A percentile compares a stretch with the other conserved stretches of the same genome.
Conservation (phyloP, 2,797 vertebrate genomes). For the Sebastolobus alascanus region DNA sequence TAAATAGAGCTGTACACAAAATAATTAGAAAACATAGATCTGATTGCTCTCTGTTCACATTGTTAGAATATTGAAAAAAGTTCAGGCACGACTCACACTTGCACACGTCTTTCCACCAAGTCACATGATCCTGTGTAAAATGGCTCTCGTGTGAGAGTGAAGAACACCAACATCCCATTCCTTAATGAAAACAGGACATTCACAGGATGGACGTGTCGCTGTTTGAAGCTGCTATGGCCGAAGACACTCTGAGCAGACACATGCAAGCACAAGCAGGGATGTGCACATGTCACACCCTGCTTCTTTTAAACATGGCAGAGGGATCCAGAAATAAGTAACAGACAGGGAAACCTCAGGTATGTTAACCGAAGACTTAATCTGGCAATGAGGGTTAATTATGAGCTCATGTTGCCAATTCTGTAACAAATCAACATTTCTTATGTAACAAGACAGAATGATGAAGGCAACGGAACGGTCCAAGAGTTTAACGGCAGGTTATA, state of each 20-base stretch:
- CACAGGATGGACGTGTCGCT: not conserved
- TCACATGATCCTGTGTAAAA: slow-evolving; percentile 26
- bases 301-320: not conserved
- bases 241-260: slow-evolving; percentile 16
- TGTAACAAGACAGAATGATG: not conserved
- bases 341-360: slow-evolving; percentile 10
- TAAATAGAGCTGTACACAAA: slow-evolving; percentile 78
- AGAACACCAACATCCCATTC: slow-evolving; percentile 8
- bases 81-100: slow-evolving; percentile 77
- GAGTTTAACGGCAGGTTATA: slow-evolving; percentile 1
- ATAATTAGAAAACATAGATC: slow-evolving; percentile 79
- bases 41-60: slow-evolving; percentile 65
- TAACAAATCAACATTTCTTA: not conserved
- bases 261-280: slow-evolving; percentile 21
- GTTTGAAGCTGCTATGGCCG: slow-evolving; percentile 6
- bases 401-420: not conserved
- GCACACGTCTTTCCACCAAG: slow-evolving; percentile 30
- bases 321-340: not conserved
- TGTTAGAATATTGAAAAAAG: slow-evolving; percentile 56
- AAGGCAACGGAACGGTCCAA: slow-evolving; percentile 23
- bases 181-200: slow-evolving; percentile 9
- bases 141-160: slow-evolving; percentile 1
- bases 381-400: slow-evolving; percentile 1
- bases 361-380: slow-evolving; percentile 15
- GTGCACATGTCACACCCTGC: not conserved